Evolutionary conservation across 2,888 invertebrate species (phyloP).

Genomic region (Calameuta filiformis): DNA sequence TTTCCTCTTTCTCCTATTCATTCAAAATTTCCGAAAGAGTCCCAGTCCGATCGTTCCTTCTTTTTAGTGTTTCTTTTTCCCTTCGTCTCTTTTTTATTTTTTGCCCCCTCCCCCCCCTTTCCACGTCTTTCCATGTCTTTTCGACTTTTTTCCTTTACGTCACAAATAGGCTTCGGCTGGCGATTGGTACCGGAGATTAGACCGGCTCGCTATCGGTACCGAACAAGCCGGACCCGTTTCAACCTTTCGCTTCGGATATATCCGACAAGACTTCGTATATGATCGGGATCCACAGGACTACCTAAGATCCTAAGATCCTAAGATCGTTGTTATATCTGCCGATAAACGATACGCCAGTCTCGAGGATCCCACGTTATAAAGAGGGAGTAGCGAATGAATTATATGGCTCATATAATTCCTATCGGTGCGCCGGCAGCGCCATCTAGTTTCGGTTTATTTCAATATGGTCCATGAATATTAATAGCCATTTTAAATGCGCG

Average conservation of each 20-base stretch:
- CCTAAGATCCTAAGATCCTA: conserved; percentile 17
- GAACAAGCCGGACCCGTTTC: not conserved
- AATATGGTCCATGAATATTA: not conserved
- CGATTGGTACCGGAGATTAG: conserved; percentile 21
- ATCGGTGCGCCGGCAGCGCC: not conserved
- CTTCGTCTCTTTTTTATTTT: too few relatives aligned
- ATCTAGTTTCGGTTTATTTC: not conserved
- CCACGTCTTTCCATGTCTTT: not conserved
- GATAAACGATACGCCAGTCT: not conserved
- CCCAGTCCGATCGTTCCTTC: too few relatives aligned
- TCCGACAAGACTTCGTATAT: not conserved
- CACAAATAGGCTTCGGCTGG: conserved; percentile 20
- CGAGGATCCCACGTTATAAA: not conserved
- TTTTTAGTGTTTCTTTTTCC: too few relatives aligned
- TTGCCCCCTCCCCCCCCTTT: not conserved
- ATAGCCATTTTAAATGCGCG: not conserved
- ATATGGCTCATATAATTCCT: not conserved
- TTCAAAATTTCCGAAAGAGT: too few relatives aligned
- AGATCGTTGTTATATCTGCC: conserved; percentile 15
- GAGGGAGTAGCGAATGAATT: not conserved
- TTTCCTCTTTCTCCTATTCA: too few relatives aligned
- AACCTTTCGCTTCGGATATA: not conserved
- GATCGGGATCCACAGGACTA: not conserved
- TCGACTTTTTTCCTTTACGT: conserved; percentile 17
- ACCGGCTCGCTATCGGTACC: conserved; percentile 9